These are phyloP conservation scores for Chrysochloris asiatica DNA, from an alignment of 2,113 vertebrate genomes.

Conservation along the genomic window DNA sequence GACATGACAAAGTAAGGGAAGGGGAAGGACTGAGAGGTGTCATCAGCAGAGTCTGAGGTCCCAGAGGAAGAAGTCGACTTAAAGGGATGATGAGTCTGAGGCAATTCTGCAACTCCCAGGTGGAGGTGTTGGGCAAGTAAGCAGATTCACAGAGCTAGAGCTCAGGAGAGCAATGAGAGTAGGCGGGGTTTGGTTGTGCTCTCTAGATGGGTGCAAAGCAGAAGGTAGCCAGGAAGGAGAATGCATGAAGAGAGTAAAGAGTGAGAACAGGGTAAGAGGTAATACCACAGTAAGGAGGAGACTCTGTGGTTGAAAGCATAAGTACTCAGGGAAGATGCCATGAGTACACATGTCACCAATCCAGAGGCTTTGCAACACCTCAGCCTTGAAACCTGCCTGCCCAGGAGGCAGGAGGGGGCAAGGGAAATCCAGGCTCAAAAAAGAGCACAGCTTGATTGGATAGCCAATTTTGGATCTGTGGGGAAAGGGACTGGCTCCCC, in stretches of 20 bases:
- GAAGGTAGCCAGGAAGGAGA: not conserved
- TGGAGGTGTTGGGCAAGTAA: not conserved
- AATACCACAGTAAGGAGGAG: not conserved
- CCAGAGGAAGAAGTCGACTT: not conserved
- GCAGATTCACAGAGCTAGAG: not conserved
- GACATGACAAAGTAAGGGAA: not conserved
- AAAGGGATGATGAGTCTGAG: slow-evolving; percentile 3
- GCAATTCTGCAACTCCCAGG: slow-evolving; percentile 1
- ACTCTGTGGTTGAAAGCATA: not conserved
- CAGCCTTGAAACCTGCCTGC: too few relatives aligned
- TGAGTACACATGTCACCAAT: not conserved
- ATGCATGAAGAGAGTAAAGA: not conserved
- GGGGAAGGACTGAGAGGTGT: not conserved
- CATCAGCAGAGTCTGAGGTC: not conserved
- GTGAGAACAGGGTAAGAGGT: not conserved
- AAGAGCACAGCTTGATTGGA: not conserved
- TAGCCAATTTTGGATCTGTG: not conserved
- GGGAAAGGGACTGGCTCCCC: not conserved
- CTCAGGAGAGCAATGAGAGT: not conserved
- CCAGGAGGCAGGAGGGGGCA: not conserved
- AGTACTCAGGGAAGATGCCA: not conserved
- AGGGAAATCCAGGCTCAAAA: not conserved
- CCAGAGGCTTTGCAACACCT: not conserved
- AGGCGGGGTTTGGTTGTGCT: not conserved
- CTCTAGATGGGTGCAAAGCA: not conserved